Percentiles rank a stretch among this genome's conserved stretches.
Evolutionary conservation across 2,888 invertebrate genomes (phyloP).

Genomic region (Nephrotoma guestfalica): DNA sequence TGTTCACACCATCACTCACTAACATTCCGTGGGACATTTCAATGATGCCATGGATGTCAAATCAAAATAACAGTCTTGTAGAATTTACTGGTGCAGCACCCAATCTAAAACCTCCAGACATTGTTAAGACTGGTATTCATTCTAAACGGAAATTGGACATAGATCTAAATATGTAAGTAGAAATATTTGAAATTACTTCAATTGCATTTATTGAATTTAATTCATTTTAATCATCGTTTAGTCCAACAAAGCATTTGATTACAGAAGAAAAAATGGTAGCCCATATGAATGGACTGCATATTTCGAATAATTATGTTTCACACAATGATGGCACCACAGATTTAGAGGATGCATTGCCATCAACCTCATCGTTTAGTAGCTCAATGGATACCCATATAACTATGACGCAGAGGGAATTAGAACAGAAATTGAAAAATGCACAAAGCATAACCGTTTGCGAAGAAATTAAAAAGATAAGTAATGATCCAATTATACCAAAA

Average conservation of each 20-base stretch:
- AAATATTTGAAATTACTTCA: neutral
- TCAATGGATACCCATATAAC: conserved; percentile 9
- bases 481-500: conserved; percentile 50
- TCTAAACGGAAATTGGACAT: conserved; percentile 33
- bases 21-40: conserved; percentile 35
- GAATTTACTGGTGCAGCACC: conserved; percentile 31
- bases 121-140: conserved; percentile 22
- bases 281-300: conserved; percentile 60
- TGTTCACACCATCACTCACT: conserved; percentile 17
- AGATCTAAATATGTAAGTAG: neutral
- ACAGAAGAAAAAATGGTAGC: conserved; percentile 77
- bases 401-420: conserved; percentile 27
- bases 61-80: conserved; percentile 32
- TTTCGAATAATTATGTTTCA: conserved; percentile 36
- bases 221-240: conserved; percentile 18
- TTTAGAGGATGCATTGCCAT: neutral
- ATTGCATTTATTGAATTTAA: neutral
- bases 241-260: conserved; percentile 57
- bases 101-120: neutral
- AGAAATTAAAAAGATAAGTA: conserved; percentile 45
- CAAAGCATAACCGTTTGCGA: conserved; percentile 50
- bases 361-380: neutral
- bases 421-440: conserved; percentile 32
- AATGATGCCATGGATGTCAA: conserved; percentile 36
- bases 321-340: conserved; percentile 10